phyloP scores from a whole-genome alignment of 1,140 invertebrate species.

The Drosophila pandora region DNA sequence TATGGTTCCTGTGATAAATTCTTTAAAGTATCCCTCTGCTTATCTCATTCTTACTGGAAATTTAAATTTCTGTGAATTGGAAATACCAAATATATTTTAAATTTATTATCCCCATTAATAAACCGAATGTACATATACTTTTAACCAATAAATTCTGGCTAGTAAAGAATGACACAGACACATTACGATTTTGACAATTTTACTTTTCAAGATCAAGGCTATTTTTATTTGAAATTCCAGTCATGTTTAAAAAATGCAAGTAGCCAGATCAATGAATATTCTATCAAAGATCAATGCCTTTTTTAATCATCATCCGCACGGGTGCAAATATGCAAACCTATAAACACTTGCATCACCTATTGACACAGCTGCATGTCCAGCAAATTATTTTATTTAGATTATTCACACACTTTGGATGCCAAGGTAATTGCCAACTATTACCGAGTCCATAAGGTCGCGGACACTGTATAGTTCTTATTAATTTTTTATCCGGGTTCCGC shows the following conservation, averaged over 20 bases:
- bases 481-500: conserved; percentile 1
- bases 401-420: conserved; percentile 41
- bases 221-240: background rate
- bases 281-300: background rate
- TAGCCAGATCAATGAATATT: too few species aligned
- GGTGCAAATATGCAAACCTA: background rate
- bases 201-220: background rate
- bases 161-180: background rate
- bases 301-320: background rate
- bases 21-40: background rate
- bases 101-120: too few species aligned
- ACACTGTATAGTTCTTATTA: background rate
- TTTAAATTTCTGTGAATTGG: too few species aligned
- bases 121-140: too few species aligned
- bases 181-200: background rate
- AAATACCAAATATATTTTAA: too few species aligned
- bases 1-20: too few species aligned
- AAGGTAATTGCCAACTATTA: conserved; percentile 34
- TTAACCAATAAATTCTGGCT: background rate
- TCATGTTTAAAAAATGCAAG: too few species aligned
- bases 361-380: conserved; percentile 47
- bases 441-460: conserved; percentile 6
- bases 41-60: background rate
- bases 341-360: conserved; percentile 7
- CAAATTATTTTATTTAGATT: conserved; percentile 34